Conservation (phyloP, 2,113 vertebrate genomes). For the Scomber colias region DNA sequence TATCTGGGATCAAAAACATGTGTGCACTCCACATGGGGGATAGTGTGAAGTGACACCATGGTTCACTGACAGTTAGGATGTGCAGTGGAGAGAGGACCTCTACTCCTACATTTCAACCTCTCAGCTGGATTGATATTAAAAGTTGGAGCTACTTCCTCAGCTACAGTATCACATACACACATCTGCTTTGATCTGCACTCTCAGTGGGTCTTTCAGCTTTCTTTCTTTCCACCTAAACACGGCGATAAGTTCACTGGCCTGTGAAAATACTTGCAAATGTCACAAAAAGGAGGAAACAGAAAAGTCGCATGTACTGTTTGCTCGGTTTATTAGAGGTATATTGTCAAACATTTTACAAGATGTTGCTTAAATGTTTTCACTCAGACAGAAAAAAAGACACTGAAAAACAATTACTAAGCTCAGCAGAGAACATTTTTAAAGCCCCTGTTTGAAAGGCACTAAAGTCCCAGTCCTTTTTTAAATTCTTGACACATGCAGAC, state of each 20-base stretch:
- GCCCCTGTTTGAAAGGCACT: constrained; percentile 75
- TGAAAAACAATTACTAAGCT: constrained; percentile 74
- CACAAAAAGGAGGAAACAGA: constrained; percentile 21
- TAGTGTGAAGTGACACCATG: constrained; percentile 15
- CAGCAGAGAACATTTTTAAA: constrained; percentile 70
- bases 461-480: constrained; percentile 59
- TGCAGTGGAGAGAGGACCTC: constrained; percentile 19
- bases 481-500: constrained; percentile 72
- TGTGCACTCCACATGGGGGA: constrained; percentile 9
- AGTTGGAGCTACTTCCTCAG: constrained; percentile 24
- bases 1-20: constrained; percentile 26
- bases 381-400: constrained; percentile 75
- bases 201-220: constrained; percentile 6
- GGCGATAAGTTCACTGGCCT: constrained; percentile 2
- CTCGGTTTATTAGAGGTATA: constrained; percentile 85
- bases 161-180: constrained; percentile 27
- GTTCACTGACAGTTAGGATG: constrained; percentile 1
- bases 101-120: constrained; percentile 16
- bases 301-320: constrained; percentile 65
- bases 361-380: constrained; percentile 79
- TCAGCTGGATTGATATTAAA: constrained; percentile 15
- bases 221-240: constrained; percentile 17
- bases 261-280: neutral
- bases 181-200: constrained; percentile 1
- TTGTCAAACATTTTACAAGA: constrained; percentile 84